Conservation (phyloP, 2,113 vertebrate species). For the Mesembrinibis cayennensis region DNA sequence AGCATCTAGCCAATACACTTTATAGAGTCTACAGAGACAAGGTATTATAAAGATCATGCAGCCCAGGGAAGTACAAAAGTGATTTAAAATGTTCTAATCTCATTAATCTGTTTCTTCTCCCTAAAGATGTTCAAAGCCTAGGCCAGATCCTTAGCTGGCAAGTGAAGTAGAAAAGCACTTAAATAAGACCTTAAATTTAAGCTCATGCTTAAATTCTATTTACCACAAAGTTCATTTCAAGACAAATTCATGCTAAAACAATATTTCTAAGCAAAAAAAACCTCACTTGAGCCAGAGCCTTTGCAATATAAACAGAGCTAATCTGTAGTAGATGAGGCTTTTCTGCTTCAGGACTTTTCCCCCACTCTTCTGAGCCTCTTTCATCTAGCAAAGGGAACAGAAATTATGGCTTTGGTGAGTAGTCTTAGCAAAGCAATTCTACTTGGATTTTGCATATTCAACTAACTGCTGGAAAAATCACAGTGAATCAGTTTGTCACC, state of each 20-base stretch:
- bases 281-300: conserved; percentile 22
- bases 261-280: background rate
- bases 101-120: conserved; percentile 40
- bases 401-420: background rate
- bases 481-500: background rate
- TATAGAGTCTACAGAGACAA: background rate
- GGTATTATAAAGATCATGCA: background rate
- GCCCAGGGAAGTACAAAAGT: conserved; percentile 15
- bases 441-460: background rate
- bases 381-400: background rate
- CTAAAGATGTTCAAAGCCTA: conserved; percentile 17
- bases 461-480: background rate
- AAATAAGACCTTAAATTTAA: conserved; percentile 58
- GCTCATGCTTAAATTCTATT: conserved; percentile 16
- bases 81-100: conserved; percentile 38
- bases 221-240: conserved; percentile 26
- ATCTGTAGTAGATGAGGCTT: conserved; percentile 17
- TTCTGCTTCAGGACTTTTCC: conserved; percentile 2
- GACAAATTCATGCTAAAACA: conserved; percentile 27
- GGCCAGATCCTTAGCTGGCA: conserved; percentile 36
- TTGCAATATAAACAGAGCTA: conserved; percentile 40
- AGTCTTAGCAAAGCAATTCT: background rate
- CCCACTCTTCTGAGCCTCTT: background rate
- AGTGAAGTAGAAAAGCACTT: conserved; percentile 38
- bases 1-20: background rate